Evolutionary conservation across 2,797 vertebrate species (phyloP).

Genomic region (Carcharodon carcharias): DNA sequence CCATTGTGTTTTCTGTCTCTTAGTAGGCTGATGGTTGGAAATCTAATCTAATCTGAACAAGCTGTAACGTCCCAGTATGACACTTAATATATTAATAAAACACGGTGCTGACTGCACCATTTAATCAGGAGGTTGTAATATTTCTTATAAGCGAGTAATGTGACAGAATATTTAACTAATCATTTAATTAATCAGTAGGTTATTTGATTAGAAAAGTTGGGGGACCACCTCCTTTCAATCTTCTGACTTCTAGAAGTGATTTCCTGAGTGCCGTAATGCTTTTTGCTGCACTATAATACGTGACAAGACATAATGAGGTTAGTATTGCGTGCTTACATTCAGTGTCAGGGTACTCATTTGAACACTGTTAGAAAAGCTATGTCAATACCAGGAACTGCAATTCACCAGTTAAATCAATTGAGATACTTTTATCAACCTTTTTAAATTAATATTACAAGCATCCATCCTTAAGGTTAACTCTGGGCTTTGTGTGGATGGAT

Average conservation of each 20-base stretch:
- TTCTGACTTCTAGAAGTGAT: background rate
- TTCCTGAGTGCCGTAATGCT: background rate
- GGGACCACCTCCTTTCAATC: background rate
- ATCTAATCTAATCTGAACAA: constrained; percentile 16
- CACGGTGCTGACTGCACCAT: background rate
- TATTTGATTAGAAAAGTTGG: background rate
- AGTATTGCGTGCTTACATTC: background rate
- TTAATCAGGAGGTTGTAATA: constrained; percentile 26
- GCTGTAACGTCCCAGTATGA: background rate
- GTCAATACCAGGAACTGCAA: background rate
- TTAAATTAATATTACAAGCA: background rate
- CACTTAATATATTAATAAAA: background rate
- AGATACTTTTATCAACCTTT: background rate
- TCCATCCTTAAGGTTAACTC: background rate
- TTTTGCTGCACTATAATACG: background rate
- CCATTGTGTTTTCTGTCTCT: background rate
- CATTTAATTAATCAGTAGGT: constrained; percentile 5
- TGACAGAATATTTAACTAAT: constrained; percentile 23
- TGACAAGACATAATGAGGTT: background rate
- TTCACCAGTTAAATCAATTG: background rate
- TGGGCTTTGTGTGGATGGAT: background rate
- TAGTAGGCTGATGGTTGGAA: background rate
- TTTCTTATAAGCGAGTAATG: background rate
- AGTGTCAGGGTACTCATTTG: background rate
- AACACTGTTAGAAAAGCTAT: background rate